Evolutionary conservation across 2,113 vertebrate genomes (phyloP), one percentile per base, ranked within the genome.

Genomic region (Ariopsis seemanni): DNA sequence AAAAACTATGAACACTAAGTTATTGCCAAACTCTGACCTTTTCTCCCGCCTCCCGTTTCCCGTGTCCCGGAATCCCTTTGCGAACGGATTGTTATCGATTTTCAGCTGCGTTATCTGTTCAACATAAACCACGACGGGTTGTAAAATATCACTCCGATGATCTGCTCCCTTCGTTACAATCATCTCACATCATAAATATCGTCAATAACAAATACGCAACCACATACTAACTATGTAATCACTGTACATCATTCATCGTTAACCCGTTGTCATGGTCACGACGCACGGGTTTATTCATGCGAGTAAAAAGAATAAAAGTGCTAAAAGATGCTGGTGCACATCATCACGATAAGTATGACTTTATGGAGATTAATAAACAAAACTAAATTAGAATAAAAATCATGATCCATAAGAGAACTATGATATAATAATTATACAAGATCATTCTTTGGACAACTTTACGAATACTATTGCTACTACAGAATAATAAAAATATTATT

Each of bases 81-180:
- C 97, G 79, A 99, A 99, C 0, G 97, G 97, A 86, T 99, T 99
- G 92, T 99, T 97, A 93, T 99, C 98, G 89, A 99, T 99, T 96
- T 99, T 99, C 94, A 99, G 95, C 91, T 99, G 98, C 0, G 97
- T 99, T 91, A 99, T 98, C 97, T 99, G 92, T 80, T 86, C 30
- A 42, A 80, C 77, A 80, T 20, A 7, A 30, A n/a, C 27, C 48
- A 52, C 0, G 20, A 42, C 12, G 12, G 12, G 22, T 0, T 9
- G 52, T 27, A 1, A 27, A 79, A 79, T 20, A 60, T 20, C 57
- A 42, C 7, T 12, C 6, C 27, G 20, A 14, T 18, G n/a, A 14
- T 42, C 42, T 42, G 42, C 42, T 25, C 72, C 5, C 18, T 75
- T 25, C 2, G 10, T 3, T 69, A 69, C 27, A 30, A 6, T 72